phyloP scores from a whole-genome alignment of 2,113 vertebrate genomes.

The Symphodus melops region DNA sequence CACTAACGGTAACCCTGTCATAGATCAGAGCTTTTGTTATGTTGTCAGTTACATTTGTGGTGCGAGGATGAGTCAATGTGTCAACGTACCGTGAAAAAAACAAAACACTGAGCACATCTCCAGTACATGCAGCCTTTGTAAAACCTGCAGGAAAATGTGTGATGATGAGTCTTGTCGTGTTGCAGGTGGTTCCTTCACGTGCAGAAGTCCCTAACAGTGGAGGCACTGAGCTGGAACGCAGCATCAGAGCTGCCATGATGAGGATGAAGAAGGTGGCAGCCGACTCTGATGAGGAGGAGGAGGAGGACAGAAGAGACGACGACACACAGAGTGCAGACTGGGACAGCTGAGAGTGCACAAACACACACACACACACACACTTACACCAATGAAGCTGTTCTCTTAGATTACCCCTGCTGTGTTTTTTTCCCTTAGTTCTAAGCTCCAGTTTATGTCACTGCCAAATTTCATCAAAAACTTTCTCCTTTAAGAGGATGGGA shows the following conservation, averaged over 20 bases:
- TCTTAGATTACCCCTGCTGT: background rate
- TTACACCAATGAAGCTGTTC: background rate
- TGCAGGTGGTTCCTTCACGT: slow-evolving; percentile 52
- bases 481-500: slow-evolving; percentile 16
- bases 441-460: slow-evolving; percentile 31
- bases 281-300: slow-evolving; percentile 86
- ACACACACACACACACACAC: background rate
- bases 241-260: slow-evolving; percentile 93
- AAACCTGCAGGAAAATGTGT: background rate
- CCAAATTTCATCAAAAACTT: slow-evolving; percentile 32
- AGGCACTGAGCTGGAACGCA: slow-evolving; percentile 88
- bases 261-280: slow-evolving; percentile 94
- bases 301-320: slow-evolving; percentile 74
- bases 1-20: background rate
- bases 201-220: slow-evolving; percentile 16
- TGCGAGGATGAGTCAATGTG: too few relatives aligned
- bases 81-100: too few relatives aligned
- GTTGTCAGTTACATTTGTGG: too few relatives aligned
- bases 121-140: background rate
- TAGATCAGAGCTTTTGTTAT: background rate
- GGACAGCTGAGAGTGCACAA: slow-evolving; percentile 69
- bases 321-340: slow-evolving; percentile 60
- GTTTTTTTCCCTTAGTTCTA: slow-evolving; percentile 14
- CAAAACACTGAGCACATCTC: too few relatives aligned
- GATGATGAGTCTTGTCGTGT: background rate